Evolutionary conservation across 30 jellyfish, hydroid and myxozoan species (phyloP).

Genomic region (Hydractinia echinata): DNA sequence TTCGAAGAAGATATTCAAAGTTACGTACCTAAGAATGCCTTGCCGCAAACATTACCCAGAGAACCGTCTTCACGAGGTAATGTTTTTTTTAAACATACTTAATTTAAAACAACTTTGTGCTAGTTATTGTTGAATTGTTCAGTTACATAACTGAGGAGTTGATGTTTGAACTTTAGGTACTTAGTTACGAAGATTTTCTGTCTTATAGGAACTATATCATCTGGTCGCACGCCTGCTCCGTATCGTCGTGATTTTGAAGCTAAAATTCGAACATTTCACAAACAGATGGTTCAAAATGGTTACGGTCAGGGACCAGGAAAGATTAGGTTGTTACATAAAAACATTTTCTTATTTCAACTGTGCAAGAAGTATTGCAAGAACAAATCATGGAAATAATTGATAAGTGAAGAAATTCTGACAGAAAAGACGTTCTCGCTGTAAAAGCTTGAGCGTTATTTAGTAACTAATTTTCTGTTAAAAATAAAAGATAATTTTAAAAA

Average conservation of each 20-base stretch:
- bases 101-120: background rate
- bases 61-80: slow-evolving; percentile 9
- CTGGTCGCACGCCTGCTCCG: slow-evolving; percentile 81
- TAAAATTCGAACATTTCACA: slow-evolving; percentile 84
- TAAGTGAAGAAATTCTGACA: too few relatives aligned
- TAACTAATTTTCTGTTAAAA: too few relatives aligned
- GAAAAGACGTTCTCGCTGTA: too few relatives aligned
- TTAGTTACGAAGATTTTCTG: background rate
- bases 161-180: too few relatives aligned
- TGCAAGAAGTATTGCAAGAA: too few relatives aligned
- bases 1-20: slow-evolving; percentile 94
- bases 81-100: background rate
- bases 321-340: slow-evolving; percentile 47
- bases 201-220: slow-evolving; percentile 4
- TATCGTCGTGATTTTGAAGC: slow-evolving; percentile 96
- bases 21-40: slow-evolving; percentile 35
- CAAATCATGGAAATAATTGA: too few relatives aligned
- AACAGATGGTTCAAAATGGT: slow-evolving; percentile 69
- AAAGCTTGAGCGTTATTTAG: too few relatives aligned
- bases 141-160: too few relatives aligned
- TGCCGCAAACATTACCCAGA: slow-evolving; percentile 7
- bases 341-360: too few relatives aligned
- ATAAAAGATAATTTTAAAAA: too few relatives aligned
- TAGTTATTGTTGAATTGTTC: background rate
- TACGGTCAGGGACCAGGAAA: slow-evolving; percentile 99